Base-by-base conservation (phyloP, 64 coral and sea anemone genomes). In the Catalaphyllia jardinei region DNA sequence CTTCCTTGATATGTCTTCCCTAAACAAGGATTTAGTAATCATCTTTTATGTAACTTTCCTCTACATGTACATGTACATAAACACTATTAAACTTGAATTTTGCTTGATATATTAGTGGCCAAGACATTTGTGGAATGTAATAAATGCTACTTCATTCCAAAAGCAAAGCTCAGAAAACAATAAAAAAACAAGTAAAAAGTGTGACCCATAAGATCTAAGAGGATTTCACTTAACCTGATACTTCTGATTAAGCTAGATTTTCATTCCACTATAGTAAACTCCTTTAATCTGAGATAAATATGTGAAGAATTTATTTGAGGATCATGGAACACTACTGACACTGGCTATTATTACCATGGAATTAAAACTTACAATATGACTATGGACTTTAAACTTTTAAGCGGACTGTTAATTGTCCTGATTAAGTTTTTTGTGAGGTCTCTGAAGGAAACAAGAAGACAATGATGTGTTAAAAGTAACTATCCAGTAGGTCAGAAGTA, bases 341-440 rank as follows among this genome's bases (percentile, higher is more conserved):
- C 13, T 38, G 31, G 29, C 29, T 18, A 76, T 35, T 76, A 17
- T 35, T 76, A 17, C 4, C 15, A 6, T 10, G 31, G 57, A 85
- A 71, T 20, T 46, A 49, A 20, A 85, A 85, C 81, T 85, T 85
- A 85, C 81, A 85, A 18, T 71, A 52, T 25, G n/a, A 24, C 12
- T 28, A 85, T n/a, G n/a, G 81, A 49, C 63, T 85, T 85, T 4
- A 85, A 20, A 85, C 61, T 85, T 42, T 85, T 67, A 24, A 85
- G 39, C 12, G 62, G 81, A 49, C 4, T 10, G 15, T 29, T 8
- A 2, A 85, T 14, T 11, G 11, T 33, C 13, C 13, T 85, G 38
- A 85, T 85, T 4, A 25, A 85, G 71, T 85, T 85, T 71, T 85
- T 85, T 71, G 81, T 85, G 39, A 85, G 33, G n/a, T 85, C 81